These are phyloP conservation scores for Caenorhabditis sp. DNA, from an alignment of 2,888 invertebrate genomes.

Conservation along the genomic window DNA sequence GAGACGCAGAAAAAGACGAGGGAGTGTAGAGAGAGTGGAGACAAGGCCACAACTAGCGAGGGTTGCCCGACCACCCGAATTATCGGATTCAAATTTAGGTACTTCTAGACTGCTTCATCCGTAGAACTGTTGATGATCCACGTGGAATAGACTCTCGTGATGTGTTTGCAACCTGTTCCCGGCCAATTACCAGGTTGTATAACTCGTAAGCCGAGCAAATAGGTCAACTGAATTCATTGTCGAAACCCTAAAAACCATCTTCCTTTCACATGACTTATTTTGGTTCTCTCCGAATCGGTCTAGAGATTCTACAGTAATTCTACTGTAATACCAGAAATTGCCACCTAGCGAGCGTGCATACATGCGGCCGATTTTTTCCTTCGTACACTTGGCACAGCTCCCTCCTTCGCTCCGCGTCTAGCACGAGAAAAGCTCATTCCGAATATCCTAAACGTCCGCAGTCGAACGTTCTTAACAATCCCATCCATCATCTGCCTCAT, in stretches of 20 bases:
- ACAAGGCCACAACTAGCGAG: conserved; percentile 27
- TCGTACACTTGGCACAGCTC: neutral
- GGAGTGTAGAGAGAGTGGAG: conserved; percentile 40
- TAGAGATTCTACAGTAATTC: no score
- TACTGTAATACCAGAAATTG: neutral
- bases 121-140: no score
- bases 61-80: conserved; percentile 41
- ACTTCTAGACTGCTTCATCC: neutral
- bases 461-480: no score
- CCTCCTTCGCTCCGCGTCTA: no score
- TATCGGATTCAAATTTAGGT: conserved; percentile 50
- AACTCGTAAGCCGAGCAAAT: conserved; percentile 4
- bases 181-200: neutral
- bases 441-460: no score
- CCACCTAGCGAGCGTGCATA: neutral
- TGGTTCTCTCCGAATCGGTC: no score
- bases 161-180: neutral
- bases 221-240: conserved; percentile 28
- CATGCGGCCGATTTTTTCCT: neutral
- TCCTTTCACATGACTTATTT: no score
- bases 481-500: no score
- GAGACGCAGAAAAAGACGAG: conserved; percentile 24
- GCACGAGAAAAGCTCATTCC: no score
- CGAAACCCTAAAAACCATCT: conserved; percentile 1
- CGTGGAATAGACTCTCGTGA: no score